phyloP scores from a whole-genome alignment of 2,113 vertebrate genomes.

The Actenoides lindsayi region DNA sequence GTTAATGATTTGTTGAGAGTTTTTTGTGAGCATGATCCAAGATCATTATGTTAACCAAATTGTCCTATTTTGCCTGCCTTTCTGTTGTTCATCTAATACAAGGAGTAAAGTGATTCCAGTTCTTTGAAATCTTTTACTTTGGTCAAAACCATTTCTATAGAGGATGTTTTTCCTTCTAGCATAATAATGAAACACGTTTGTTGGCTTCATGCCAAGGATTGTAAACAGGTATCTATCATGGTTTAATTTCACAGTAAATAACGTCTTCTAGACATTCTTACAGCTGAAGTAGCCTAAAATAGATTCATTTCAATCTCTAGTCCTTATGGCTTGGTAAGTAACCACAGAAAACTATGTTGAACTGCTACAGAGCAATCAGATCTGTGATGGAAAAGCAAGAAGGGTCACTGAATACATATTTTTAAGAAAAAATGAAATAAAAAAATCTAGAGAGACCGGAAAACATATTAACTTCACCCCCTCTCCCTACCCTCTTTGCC shows the following conservation, averaged over 20 bases:
- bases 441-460: neutral
- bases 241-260: conserved; percentile 54
- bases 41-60: neutral
- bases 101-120: neutral
- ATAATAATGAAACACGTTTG: conserved; percentile 4
- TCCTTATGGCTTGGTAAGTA: conserved; percentile 10
- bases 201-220: neutral
- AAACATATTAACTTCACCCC: neutral
- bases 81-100: neutral
- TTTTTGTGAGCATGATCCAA: neutral
- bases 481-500: neutral
- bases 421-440: neutral
- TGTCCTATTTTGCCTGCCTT: neutral
- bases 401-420: neutral
- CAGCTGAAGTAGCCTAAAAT: neutral
- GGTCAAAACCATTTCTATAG: neutral
- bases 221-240: conserved; percentile 29
- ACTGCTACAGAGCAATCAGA: neutral
- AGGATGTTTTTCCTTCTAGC: conserved; percentile 6
- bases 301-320: neutral
- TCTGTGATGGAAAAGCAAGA: neutral
- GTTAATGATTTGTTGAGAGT: neutral
- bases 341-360: neutral
- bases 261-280: neutral
- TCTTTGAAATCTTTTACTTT: neutral